Conservation (phyloP, 2,113 vertebrate species). For the Eretmochelys imbricata region DNA sequence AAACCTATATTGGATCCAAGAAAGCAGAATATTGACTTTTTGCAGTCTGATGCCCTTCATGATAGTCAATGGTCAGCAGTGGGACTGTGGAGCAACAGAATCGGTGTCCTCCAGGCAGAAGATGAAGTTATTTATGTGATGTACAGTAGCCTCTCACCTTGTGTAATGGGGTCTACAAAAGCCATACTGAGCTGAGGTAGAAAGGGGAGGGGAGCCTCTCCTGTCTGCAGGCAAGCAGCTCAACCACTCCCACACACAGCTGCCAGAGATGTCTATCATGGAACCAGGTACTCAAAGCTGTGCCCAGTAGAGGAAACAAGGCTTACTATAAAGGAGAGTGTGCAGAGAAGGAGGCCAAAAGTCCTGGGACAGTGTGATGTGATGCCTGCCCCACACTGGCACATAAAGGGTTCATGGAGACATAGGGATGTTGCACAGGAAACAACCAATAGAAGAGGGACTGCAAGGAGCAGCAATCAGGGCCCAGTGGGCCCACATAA, state of each 20-base stretch:
- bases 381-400: too few species aligned
- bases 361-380: background rate
- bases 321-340: background rate
- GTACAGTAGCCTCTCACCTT: background rate
- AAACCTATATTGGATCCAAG: background rate
- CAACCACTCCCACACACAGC: background rate
- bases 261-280: background rate
- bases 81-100: background rate
- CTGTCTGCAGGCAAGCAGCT: background rate
- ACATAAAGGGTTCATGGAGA: too few species aligned
- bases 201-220: too few species aligned
- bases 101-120: fast-evolving
- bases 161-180: background rate
- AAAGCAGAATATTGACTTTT: background rate
- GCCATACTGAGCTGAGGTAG: background rate
- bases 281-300: background rate
- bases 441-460: too few species aligned
- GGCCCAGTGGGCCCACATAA: too few species aligned
- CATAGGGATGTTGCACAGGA: too few species aligned
- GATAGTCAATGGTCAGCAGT: background rate
- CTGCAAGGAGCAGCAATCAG: too few species aligned
- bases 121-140: background rate
- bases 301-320: background rate
- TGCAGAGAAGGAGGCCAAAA: background rate
- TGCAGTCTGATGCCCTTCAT: background rate